These are phyloP conservation scores for Polyommatus icarus DNA, from an alignment of 2,888 invertebrate genomes.

Conservation along the genomic window DNA sequence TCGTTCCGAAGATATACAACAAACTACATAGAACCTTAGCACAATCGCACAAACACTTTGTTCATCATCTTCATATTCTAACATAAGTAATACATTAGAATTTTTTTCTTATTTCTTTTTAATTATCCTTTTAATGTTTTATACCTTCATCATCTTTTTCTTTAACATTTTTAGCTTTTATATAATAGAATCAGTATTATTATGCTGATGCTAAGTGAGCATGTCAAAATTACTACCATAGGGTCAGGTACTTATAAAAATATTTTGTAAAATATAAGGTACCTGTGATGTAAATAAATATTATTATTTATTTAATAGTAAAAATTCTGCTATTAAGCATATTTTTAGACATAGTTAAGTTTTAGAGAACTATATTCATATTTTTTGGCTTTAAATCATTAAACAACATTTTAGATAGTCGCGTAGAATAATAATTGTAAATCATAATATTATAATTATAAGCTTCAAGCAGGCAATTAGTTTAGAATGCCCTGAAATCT, in stretches of 20 bases:
- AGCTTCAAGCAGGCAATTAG: not conserved
- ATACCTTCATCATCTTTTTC: not conserved
- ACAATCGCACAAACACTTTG: slow-evolving; percentile 20
- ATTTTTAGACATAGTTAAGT: not conserved
- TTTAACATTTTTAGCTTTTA: slow-evolving; percentile 7
- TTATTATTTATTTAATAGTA: not conserved
- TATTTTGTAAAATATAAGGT: not conserved
- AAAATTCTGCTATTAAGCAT: not conserved
- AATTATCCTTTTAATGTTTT: not conserved
- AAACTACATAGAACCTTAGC: slow-evolving; percentile 18
- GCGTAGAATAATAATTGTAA: not conserved
- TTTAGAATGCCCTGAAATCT: not conserved
- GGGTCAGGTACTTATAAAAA: not conserved
- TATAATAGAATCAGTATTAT: not conserved
- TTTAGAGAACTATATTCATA: slow-evolving; percentile 68
- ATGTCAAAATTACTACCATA: not conserved
- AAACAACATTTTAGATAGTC: not conserved
- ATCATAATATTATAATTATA: not conserved
- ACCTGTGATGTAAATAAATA: not conserved
- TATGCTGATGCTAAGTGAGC: slow-evolving; percentile 3
- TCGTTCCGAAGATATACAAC: not conserved
- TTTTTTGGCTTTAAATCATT: slow-evolving; percentile 59
- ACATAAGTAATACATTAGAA: not conserved
- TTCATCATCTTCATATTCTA: not conserved
- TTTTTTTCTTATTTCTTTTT: not conserved